Evolutionary conservation across 2,113 vertebrate genomes (phyloP), one percentile per base, ranked within the genome.

Genomic region (Nothoprocta perdicaria): DNA sequence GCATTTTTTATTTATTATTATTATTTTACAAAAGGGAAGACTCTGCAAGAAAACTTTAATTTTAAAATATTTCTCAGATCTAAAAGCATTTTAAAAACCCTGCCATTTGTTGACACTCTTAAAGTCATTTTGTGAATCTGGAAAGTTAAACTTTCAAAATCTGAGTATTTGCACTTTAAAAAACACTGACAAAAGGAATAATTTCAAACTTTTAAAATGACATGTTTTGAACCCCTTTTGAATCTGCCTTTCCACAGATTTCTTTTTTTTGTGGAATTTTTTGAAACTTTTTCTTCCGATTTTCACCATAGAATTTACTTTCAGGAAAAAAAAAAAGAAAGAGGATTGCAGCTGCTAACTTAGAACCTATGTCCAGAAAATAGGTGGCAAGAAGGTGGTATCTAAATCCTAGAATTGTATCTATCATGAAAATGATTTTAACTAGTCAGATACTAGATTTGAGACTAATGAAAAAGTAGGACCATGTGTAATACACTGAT

Each of bases 401-500:
- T 35, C 43, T 87, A 71, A 77, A 68, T 72, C 63, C 81, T 71
- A 24, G 43, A 48, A 69, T 72, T 60, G 72, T 83, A 5, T 33
- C 65, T 57, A 43, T 43, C 40, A 73, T 69, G 62, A 82, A 58
- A 21, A 50, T 5, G 19, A 14, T 40, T 75, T 18, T 61, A 91
- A 72, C 17, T 80, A 85, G 62, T 27, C 22, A 75, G 27, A 16
- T 33, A 21, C 14, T 23, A 69, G 14, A 2, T 50, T 75, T 83
- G 52, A 83, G 35, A 65, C 12, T 46, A 82, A 52, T 14, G 77
- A 4, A 77, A 85, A 87, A 53, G 1, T 9, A 77, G 14, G 14
- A 78, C 35, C 15, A 9, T 10, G 0, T 40, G 31, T 24, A 31
- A 84, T 38, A 1, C 4, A 1, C 12, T 7, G 15, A 18, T 1